Percentiles rank a stretch among this genome's conserved stretches.
Evolutionary conservation across 2,797 vertebrate genomes (phyloP).

Genomic region (Sebastes aleutianus): DNA sequence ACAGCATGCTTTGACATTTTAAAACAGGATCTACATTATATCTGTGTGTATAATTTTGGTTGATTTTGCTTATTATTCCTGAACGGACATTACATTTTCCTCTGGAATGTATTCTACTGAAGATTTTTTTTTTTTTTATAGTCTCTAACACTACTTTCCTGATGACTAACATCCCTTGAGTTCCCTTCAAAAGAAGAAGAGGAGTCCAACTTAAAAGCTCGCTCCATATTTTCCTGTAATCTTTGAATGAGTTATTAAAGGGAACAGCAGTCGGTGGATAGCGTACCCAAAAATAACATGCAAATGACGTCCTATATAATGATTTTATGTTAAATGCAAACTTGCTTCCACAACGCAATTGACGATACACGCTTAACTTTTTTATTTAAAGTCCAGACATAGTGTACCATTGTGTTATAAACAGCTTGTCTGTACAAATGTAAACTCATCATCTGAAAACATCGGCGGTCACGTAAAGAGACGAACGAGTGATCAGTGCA

Average conservation of each 20-base stretch:
- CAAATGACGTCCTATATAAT: constrained; percentile 30
- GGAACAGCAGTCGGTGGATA: background rate
- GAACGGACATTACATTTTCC: background rate
- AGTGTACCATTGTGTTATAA: background rate
- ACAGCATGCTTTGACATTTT: background rate
- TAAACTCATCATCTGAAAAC: constrained; percentile 42
- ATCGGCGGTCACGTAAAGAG: constrained; percentile 36
- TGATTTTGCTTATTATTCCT: constrained; percentile 6
- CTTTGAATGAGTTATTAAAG: constrained; percentile 26
- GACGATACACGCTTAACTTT: background rate
- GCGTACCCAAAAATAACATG: constrained; percentile 23
- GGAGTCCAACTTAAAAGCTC: constrained; percentile 22
- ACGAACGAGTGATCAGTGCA: constrained; percentile 8
- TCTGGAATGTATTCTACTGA: background rate
- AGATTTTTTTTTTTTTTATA: constrained; percentile 11
- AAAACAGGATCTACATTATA: background rate
- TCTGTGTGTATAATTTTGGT: accelerated
- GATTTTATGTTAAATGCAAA: constrained; percentile 14
- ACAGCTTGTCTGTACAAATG: constrained; percentile 30
- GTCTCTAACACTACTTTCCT: background rate
- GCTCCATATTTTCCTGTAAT: constrained; percentile 30
- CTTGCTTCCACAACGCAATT: background rate
- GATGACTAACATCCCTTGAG: constrained; percentile 3
- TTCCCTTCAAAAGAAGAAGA: constrained; percentile 18
- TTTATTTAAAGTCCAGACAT: constrained; percentile 22